Base-by-base conservation (phyloP, 2,113 vertebrate species). In the Phoenicopterus ruber region DNA sequence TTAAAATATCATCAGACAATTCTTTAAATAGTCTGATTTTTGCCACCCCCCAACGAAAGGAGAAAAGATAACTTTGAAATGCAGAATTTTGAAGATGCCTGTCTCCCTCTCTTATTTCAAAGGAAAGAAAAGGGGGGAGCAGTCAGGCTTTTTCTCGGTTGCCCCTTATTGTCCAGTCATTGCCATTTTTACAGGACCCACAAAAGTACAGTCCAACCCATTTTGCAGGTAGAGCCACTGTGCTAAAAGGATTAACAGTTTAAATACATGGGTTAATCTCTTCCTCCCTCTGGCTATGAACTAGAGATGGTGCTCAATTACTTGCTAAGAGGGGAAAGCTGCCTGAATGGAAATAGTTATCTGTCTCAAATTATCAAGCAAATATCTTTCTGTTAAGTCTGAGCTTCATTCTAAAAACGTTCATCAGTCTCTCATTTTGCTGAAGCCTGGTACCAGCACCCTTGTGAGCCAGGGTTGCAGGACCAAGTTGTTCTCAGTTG, bases 1-100 rank as follows among this genome's bases (percentile, higher is more conserved):
- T 97, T 86, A 95, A 91, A 96, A 76, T 73, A 91, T 66, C 78
- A 82, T 93, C 93, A 95, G 94, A 87, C 65, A 82, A 82, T 67
- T 72, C 73, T 89, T 96, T 94, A 95, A 95, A 82, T 73, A 76
- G 62, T 52, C 81, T 94, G 89, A n/a, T 91, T 96, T 95, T 93
- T 96, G 38, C 74, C 47, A 57, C 52, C 32, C 58, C 31, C 25
- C 28, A 38, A 74, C 61, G 76, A 88, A 94, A 78, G 34, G 77
- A 10, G 66, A 73, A 86, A 69, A 38, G 70, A 5, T 63, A 52
- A 76, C 70, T 97, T 94, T 85, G 93, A 95, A 96, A 85, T 88
- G 74, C 49, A 73, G 74, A 69, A 91, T 88, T 94, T 85, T 28
- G 25, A 61, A 70, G 59, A 24, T 63, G 26, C 57, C 24, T 67